These are phyloP conservation scores for Chunga burmeisteri DNA, from an alignment of 2,113 vertebrate genomes.

Conservation along the genomic window DNA sequence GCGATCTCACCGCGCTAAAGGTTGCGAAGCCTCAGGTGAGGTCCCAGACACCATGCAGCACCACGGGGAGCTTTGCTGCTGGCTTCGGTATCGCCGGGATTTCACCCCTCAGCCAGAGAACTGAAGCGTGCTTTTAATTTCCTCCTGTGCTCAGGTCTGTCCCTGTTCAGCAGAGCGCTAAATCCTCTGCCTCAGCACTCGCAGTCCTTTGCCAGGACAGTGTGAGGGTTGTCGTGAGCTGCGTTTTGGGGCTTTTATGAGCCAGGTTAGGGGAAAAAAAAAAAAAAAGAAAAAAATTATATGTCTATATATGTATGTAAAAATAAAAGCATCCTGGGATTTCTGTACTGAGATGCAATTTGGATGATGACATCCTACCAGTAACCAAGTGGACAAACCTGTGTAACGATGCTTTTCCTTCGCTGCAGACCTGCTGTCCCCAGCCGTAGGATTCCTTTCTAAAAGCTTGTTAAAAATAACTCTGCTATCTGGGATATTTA, in stretches of 20 bases:
- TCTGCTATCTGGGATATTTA: not conserved
- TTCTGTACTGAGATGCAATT: not conserved
- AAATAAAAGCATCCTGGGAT: not conserved
- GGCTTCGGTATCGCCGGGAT: accelerated
- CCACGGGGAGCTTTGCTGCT: not conserved
- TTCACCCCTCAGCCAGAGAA: not conserved
- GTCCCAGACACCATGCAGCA: not conserved
- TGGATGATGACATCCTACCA: not conserved
- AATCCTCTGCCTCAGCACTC: not conserved
- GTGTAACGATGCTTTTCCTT: not conserved
- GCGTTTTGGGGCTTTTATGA: not conserved
- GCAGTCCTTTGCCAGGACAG: not conserved
- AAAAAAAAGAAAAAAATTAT: no score
- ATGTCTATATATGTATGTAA: not conserved
- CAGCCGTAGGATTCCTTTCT: not conserved
- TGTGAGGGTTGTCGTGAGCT: not conserved
- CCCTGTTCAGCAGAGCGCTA: not conserved
- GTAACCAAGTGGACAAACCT: not conserved
- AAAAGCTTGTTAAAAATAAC: not conserved
- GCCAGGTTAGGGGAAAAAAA: not conserved
- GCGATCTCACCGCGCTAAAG: accelerated
- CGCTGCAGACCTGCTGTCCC: not conserved
- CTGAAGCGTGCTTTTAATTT: not conserved
- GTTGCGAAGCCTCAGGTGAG: not conserved
- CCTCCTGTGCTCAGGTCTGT: not conserved